Evolutionary conservation across 2,113 vertebrate genomes (phyloP).

Genomic region (Cromileptes altivelis): DNA sequence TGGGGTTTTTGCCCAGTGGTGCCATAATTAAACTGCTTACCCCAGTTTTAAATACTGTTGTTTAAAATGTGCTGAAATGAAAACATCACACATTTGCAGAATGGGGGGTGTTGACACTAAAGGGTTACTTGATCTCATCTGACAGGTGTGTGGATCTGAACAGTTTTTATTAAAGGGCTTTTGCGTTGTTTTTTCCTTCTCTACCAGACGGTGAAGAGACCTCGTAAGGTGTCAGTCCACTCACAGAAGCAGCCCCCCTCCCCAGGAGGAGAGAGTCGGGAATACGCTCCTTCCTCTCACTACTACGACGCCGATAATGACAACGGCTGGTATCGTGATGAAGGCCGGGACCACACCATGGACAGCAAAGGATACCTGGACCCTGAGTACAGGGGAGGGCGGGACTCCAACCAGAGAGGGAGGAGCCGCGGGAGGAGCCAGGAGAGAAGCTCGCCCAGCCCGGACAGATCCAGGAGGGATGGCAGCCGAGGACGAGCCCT

Average conservation of each 20-base stretch:
- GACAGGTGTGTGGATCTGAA: neutral
- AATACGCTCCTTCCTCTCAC: constrained; percentile 86
- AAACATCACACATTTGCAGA: neutral
- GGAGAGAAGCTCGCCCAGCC: constrained; percentile 80
- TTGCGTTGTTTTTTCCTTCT: neutral
- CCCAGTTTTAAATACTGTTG: neutral
- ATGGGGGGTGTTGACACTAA: neutral
- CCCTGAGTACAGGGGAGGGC: constrained; percentile 80
- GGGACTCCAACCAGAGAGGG: constrained; percentile 74
- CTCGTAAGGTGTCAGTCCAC: constrained; percentile 87
- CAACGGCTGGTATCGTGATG: constrained; percentile 86
- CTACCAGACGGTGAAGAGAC: constrained; percentile 92
- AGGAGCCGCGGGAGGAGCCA: constrained; percentile 84
- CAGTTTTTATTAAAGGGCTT: neutral
- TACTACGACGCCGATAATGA: constrained; percentile 85
- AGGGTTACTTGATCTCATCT: neutral
- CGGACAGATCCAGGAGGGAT: constrained; percentile 83
- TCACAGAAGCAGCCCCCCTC: constrained; percentile 83
- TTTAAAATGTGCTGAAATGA: neutral
- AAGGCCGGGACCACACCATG: constrained; percentile 80
- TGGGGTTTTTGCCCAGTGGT: no score
- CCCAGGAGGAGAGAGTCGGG: constrained; percentile 82
- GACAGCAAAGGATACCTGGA: constrained; percentile 79
- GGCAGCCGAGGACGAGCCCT: constrained; percentile 82
- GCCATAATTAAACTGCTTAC: no score